phyloP scores from a whole-genome alignment of 1,140 invertebrate genomes.

The Drosophila persimilis region DNA sequence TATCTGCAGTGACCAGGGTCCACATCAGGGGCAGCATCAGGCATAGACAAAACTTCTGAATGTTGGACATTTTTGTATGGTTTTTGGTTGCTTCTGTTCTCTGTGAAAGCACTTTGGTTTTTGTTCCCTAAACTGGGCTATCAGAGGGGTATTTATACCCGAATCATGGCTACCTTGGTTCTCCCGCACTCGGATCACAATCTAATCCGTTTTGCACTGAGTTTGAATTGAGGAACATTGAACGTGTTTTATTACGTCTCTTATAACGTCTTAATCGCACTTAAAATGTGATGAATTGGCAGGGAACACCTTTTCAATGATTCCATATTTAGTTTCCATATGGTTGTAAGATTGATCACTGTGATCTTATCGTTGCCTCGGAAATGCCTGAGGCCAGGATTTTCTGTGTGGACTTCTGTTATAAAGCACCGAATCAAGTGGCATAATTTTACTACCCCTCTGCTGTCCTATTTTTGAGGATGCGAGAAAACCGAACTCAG shows the following conservation, averaged over 20 bases:
- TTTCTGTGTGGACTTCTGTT: too few relatives aligned
- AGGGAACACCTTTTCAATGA: too few relatives aligned
- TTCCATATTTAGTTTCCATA: too few relatives aligned
- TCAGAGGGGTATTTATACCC: conserved; percentile 25
- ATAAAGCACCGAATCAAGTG: too few relatives aligned
- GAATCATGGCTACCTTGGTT: conserved; percentile 4
- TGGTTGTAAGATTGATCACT: too few relatives aligned
- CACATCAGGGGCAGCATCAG: conserved; percentile 41
- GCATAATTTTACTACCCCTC: too few relatives aligned
- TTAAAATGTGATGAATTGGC: neutral
- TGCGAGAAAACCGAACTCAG: too few relatives aligned
- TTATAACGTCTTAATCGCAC: conserved; percentile 25
- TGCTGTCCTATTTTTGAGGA: too few relatives aligned
- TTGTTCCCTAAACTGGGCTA: conserved; percentile 11
- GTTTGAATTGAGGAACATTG: conserved; percentile 13
- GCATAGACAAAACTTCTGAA: conserved; percentile 22
- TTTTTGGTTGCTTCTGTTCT: conserved; percentile 4
- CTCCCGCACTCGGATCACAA: conserved; percentile 42
- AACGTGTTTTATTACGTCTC: neutral
- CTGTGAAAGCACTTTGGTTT: conserved; percentile 12
- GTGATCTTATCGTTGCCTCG: too few relatives aligned
- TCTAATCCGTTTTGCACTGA: conserved; percentile 49
- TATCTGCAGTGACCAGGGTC: conserved; percentile 18
- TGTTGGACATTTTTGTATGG: conserved; percentile 33
- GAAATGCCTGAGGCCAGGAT: too few relatives aligned